Evolutionary conservation across 1,140 invertebrate genomes (phyloP).

Genomic region (Bicyclus anynana): DNA sequence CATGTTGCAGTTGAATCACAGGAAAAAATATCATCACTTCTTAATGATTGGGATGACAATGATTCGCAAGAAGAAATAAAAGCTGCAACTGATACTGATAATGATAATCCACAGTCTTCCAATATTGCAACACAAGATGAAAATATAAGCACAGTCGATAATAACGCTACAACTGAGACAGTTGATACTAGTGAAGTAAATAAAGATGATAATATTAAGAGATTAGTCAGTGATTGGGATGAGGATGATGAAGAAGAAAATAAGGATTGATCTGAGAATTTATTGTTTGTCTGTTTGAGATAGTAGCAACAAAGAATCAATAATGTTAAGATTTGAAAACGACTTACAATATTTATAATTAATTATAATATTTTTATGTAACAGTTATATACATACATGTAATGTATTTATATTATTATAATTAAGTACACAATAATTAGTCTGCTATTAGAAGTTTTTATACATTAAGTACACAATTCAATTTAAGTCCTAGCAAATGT

Average conservation of each 20-base stretch:
- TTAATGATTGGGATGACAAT: conserved; percentile 76
- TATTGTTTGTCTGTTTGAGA: not conserved
- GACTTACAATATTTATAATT: too few species aligned
- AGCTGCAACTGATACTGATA: conserved; percentile 3
- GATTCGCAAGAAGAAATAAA: conserved; percentile 57
- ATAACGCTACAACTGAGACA: not conserved
- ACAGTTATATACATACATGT: too few species aligned
- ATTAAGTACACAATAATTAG: too few species aligned
- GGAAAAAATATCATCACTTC: conserved; percentile 66
- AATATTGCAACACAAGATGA: not conserved
- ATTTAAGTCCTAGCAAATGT: too few species aligned
- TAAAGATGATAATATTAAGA: conserved; percentile 61
- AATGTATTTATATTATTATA: too few species aligned
- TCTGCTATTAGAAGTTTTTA: too few species aligned
- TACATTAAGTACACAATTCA: too few species aligned
- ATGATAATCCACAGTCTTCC: not conserved
- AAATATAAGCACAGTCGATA: not conserved
- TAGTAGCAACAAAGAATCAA: too few species aligned
- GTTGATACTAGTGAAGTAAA: conserved; percentile 17
- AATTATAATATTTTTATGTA: too few species aligned
- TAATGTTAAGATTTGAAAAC: too few species aligned
- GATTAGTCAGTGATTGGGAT: conserved; percentile 68
- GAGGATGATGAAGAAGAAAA: conserved; percentile 64
- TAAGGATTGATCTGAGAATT: conserved; percentile 28
- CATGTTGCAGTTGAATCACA: conserved; percentile 11